Evolutionary conservation across 2,113 vertebrate species (phyloP).

Genomic region (Tiliqua scincoides): DNA sequence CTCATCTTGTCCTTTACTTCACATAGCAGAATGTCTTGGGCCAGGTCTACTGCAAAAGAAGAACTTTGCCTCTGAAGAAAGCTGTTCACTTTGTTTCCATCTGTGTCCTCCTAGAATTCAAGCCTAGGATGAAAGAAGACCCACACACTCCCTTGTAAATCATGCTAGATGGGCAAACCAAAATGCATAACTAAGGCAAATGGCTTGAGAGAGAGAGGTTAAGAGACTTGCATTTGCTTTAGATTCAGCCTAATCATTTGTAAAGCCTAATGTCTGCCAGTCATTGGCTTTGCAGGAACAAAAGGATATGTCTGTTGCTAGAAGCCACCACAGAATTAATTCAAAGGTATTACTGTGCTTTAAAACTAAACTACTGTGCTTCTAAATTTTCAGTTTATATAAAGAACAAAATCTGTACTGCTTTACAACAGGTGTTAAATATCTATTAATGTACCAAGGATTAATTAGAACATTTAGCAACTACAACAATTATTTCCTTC

Average conservation of each 20-base stretch:
- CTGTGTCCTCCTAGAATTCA: conserved; percentile 60
- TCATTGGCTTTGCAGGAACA: conserved; percentile 31
- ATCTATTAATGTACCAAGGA: neutral
- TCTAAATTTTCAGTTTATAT: neutral
- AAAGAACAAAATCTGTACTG: neutral
- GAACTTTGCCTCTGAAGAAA: neutral
- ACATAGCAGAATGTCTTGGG: too few species aligned
- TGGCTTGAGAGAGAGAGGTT: neutral
- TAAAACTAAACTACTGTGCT: conserved; percentile 12
- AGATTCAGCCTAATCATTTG: conserved; percentile 30
- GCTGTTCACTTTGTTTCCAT: conserved; percentile 57
- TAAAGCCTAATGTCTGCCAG: conserved; percentile 23
- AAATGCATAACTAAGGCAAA: conserved; percentile 33
- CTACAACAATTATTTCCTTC: conserved; percentile 29
- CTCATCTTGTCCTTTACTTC: too few species aligned
- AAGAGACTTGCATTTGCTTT: conserved; percentile 34
- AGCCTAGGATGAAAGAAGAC: conserved; percentile 68
- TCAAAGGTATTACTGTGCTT: neutral
- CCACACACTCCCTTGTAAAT: conserved; percentile 52
- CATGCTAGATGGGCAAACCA: conserved; percentile 50
- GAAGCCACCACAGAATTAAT: neutral
- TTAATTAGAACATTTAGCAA: neutral
- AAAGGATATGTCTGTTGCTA: conserved; percentile 29
- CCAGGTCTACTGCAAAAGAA: conserved; percentile 8
- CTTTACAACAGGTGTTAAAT: neutral